phyloP scores from a whole-genome alignment of 2,888 invertebrate species.

The Podabrus alpinus region DNA sequence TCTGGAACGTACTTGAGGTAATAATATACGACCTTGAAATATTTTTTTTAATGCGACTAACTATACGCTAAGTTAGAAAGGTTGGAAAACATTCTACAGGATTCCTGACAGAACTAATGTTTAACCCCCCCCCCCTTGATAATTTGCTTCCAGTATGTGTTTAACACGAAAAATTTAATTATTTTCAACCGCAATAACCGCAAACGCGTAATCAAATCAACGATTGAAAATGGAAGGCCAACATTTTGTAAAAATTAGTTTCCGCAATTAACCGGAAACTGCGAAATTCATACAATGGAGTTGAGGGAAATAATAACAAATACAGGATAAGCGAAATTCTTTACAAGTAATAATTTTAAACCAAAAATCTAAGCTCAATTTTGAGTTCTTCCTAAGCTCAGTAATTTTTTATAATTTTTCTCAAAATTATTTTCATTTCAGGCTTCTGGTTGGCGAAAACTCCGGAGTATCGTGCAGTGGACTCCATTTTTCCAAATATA shows the following conservation, averaged over 20 bases:
- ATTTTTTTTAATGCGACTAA: not conserved
- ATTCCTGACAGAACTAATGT: not conserved
- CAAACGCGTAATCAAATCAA: not conserved
- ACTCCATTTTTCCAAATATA: constrained; percentile 96
- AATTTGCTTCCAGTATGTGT: not conserved
- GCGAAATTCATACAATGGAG: not conserved
- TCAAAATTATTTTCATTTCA: constrained; percentile 57
- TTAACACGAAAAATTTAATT: not conserved
- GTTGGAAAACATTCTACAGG: not conserved
- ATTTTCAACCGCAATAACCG: not conserved
- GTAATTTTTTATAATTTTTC: not conserved
- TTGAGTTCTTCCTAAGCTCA: too few relatives aligned
- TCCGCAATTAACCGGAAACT: not conserved
- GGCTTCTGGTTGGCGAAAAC: constrained; percentile 93
- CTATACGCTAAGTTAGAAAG: not conserved
- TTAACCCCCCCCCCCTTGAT: too few relatives aligned
- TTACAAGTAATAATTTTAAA: not conserved
- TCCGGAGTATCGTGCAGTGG: constrained; percentile 93
- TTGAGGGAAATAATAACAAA: not conserved
- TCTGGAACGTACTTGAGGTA: not conserved
- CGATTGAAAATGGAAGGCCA: not conserved
- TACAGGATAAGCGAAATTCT: not conserved
- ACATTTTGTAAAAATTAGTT: not conserved
- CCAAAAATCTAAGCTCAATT: too few relatives aligned
- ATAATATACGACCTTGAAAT: not conserved